Base-by-base conservation (phyloP, 1,140 invertebrate genomes). In the Drosophila burlai region DNA sequence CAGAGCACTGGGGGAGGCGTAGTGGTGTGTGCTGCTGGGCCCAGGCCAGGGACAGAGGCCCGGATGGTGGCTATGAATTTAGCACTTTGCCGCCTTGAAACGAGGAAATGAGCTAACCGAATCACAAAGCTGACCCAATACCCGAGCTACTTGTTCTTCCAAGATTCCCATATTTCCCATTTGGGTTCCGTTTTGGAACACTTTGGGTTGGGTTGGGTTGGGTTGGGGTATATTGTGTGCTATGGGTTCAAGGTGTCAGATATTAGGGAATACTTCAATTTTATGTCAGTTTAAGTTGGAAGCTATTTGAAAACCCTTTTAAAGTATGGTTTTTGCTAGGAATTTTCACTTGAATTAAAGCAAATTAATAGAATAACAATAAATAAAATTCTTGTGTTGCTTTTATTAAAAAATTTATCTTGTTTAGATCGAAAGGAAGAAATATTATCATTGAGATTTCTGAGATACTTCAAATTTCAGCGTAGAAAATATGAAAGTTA, bases 1-100 rank as follows among this genome's bases (percentile, higher is more conserved):
- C 43, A 18, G 18, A 11, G n/a, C 31, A 21, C n/a, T 21, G 34
- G 13, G 13, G 42, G 13, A 38, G 13, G 21, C 2, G 4, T 40
- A 3, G 15, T 40, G 54, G 36, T 57, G 54, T 31, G 47, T 13
- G 49, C 13, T 57, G 54, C 13, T 57, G 54, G 54, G 54, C 36
- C 36, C 61, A 55, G 76, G 52, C 38, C 47, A 46, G 38, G 55
- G 67, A 45, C 60, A 42, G 45, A 24, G 45, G 46, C 58, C 60
- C 29, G 76, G 68, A 61, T 69, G 57, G 34, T 74, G 77, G 46
- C 69, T 68, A 54, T 57, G 59, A 82, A 91, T 81, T 91, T 87
- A 84, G 83, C 84, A 91, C 89, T 91, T 76, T 73, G 69, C 77
- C 86, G 84, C 89, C 89, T 91, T 91, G 89, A 91, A 83, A 77